Conservation (phyloP, 2,888 invertebrate species). For the Caenorhabditis panamensis region DNA sequence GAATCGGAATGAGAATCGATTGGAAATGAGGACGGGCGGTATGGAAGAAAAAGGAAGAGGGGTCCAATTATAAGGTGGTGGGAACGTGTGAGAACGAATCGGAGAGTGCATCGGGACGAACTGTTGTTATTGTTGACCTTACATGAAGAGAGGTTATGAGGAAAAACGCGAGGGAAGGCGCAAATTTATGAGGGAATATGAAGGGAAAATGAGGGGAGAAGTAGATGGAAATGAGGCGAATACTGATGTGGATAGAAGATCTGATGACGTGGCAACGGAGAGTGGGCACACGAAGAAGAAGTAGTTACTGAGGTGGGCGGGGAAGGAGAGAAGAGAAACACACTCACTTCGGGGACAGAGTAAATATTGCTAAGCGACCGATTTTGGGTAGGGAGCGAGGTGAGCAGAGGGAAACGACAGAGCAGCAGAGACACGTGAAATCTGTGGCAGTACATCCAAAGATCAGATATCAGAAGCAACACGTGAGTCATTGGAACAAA, state of each 20-base stretch:
- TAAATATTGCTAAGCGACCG: slow-evolving; percentile 45
- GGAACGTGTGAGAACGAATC: slow-evolving; percentile 13
- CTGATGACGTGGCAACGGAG: slow-evolving; percentile 11
- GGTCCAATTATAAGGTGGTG: slow-evolving; percentile 33
- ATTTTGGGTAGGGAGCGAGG: background rate
- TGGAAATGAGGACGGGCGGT: slow-evolving; percentile 11
- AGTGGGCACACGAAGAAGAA: background rate
- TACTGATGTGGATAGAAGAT: slow-evolving; percentile 23
- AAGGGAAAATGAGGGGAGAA: too few species aligned
- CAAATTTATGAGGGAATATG: slow-evolving; percentile 30
- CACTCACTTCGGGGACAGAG: slow-evolving; percentile 32
- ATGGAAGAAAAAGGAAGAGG: background rate
- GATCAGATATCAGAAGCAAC: too few species aligned
- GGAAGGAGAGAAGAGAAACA: slow-evolving; percentile 2
- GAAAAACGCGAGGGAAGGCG: slow-evolving; percentile 2
- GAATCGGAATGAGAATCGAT: slow-evolving; percentile 29
- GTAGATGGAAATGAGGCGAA: slow-evolving; percentile 39
- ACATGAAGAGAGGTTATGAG: background rate
- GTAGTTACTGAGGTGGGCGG: background rate
- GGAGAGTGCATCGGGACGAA: background rate
- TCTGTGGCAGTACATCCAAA: too few species aligned
- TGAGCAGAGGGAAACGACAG: background rate
- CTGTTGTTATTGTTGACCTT: slow-evolving; percentile 22
- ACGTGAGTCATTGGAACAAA: too few species aligned
- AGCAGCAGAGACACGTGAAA: background rate